A percentile compares a stretch with the other conserved stretches of the same genome.
These are phyloP conservation scores for Mystacornis crossleyi DNA, from an alignment of 2,113 vertebrate species.

Conservation along the genomic window DNA sequence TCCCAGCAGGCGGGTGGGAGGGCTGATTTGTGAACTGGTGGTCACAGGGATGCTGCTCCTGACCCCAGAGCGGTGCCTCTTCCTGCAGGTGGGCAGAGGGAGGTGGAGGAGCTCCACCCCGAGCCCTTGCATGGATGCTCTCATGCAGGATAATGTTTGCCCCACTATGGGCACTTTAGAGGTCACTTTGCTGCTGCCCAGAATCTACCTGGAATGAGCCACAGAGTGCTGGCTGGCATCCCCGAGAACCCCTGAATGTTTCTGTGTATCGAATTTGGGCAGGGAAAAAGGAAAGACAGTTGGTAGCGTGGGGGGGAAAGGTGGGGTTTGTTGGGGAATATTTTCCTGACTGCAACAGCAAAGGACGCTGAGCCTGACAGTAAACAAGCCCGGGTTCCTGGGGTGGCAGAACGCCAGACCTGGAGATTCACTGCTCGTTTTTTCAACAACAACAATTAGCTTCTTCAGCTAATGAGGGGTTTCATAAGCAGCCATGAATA, in stretches of 20 bases:
- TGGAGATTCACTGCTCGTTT: not conserved
- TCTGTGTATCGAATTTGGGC: rapidly evolving
- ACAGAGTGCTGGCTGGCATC: not conserved
- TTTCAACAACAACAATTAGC: constrained; percentile 28
- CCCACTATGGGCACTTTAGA: not conserved
- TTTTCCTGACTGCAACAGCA: not conserved
- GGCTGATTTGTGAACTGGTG: constrained; percentile 21
- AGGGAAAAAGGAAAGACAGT: not conserved
- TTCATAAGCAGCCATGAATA: constrained; percentile 31
- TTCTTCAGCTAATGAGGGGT: constrained; percentile 41
- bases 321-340: not conserved
- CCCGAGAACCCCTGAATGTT: rapidly evolving
- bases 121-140: rapidly evolving
- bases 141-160: rapidly evolving
- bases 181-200: not conserved
- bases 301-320: rapidly evolving
- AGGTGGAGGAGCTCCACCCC: not conserved
- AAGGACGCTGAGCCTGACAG: rapidly evolving
- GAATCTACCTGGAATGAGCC: not conserved
- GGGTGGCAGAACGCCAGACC: constrained; percentile 19
- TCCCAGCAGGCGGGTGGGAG: constrained; percentile 10
- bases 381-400: not conserved
- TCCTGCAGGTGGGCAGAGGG: not conserved
- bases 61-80: not conserved
- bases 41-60: not conserved